Evolutionary conservation across 2,888 invertebrate species (phyloP).

Genomic region (Cheilosia grossa): DNA sequence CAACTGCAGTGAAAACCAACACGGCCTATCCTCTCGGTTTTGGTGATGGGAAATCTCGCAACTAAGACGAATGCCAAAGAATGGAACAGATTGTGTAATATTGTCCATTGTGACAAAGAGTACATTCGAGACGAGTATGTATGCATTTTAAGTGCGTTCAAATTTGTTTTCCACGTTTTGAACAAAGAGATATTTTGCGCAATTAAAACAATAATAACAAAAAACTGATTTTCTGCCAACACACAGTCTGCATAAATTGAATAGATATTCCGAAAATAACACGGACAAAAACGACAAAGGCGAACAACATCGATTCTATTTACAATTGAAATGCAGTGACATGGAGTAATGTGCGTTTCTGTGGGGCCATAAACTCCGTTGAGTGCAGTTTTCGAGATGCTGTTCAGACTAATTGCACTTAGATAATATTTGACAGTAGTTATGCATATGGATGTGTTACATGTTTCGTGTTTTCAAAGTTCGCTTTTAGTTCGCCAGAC

Average conservation of each 20-base stretch:
- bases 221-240: constrained; percentile 1
- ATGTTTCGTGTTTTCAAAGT: not conserved
- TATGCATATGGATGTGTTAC: too few relatives aligned
- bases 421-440: not conserved
- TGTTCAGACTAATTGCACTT: constrained; percentile 9
- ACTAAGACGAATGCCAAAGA: constrained; percentile 26
- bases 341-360: not conserved
- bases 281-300: not conserved
- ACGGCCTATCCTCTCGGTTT: constrained; percentile 3
- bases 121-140: too few relatives aligned
- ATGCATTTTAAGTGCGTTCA: not conserved
- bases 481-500: not conserved
- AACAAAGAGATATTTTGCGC: constrained; percentile 2
- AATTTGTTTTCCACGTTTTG: constrained; percentile 1
- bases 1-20: constrained; percentile 18
- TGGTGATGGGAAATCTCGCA: constrained; percentile 28
- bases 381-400: constrained; percentile 1
- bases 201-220: not conserved
- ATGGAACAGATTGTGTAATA: constrained; percentile 45
- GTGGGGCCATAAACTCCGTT: constrained; percentile 1
- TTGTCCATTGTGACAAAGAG: constrained; percentile 21
- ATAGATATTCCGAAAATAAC: constrained; percentile 5
- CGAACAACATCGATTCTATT: constrained; percentile 7
- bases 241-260: not conserved
- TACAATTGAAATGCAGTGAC: constrained; percentile 8